These are phyloP conservation scores for Melipona bicolor DNA, from an alignment of 2,888 invertebrate genomes.

Conservation along the genomic window DNA sequence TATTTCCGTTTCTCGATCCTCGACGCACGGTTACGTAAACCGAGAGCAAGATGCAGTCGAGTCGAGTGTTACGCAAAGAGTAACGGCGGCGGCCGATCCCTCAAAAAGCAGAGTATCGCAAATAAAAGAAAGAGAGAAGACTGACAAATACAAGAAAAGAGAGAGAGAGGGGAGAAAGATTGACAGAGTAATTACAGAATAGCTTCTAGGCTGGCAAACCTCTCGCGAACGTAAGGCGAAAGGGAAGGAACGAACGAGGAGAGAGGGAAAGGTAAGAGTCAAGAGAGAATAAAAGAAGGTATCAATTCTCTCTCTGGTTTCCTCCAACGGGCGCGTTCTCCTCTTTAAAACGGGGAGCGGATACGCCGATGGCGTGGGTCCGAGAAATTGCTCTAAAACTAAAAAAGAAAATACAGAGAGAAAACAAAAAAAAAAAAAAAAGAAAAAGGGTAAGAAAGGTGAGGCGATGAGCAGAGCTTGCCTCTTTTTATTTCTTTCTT, in stretches of 20 bases:
- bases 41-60: not conserved
- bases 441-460: not conserved
- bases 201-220: not conserved
- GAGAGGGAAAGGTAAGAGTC: not conserved
- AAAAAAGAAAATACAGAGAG: not conserved
- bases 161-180: not conserved
- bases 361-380: not conserved
- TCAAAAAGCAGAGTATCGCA: not conserved
- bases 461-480: too few relatives aligned
- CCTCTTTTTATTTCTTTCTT: too few relatives aligned
- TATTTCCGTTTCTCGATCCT: not conserved
- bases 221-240: not conserved
- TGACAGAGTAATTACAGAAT: constrained; percentile 34
- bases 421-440: too few relatives aligned
- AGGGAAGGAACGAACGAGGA: too few relatives aligned
- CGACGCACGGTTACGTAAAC: constrained; percentile 2
- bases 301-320: constrained; percentile 12
- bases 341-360: not conserved
- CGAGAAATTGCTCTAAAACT: constrained; percentile 17
- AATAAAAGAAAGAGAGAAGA: not conserved
- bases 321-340: not conserved
- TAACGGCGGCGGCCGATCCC: constrained; percentile 2
- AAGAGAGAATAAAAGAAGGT: constrained; percentile 9
- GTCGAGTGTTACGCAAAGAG: constrained; percentile 21
- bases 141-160: too few relatives aligned